Conservation (phyloP, 1,140 invertebrate species). For the Diachasmimorpha longicaudata region DNA sequence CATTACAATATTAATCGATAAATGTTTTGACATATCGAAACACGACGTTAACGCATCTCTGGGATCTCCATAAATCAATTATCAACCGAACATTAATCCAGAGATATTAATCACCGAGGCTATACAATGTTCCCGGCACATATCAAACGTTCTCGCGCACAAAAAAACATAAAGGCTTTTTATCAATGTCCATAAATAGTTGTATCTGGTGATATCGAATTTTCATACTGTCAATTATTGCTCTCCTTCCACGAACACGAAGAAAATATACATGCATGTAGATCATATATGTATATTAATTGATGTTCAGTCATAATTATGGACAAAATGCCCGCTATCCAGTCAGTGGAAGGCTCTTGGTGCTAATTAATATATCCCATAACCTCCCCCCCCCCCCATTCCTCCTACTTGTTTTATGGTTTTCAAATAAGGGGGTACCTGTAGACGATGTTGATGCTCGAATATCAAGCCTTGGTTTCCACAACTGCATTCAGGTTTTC, state of each 20-base stretch:
- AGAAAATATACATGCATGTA: background rate
- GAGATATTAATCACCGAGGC: background rate
- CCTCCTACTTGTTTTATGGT: background rate
- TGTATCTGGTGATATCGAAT: background rate
- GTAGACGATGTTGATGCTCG: background rate
- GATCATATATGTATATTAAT: background rate
- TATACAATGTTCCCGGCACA: background rate
- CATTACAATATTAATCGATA: conserved; percentile 16
- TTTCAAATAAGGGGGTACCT: too few relatives aligned
- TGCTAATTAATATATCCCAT: conserved; percentile 8
- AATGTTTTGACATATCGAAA: conserved; percentile 21
- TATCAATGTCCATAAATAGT: background rate
- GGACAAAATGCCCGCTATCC: background rate
- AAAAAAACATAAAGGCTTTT: background rate
- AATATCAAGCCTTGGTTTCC: conserved; percentile 65
- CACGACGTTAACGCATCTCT: background rate
- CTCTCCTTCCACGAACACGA: background rate
- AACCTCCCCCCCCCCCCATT: background rate
- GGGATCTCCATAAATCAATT: background rate
- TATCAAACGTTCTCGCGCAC: background rate
- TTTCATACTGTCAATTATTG: background rate
- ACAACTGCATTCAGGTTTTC: conserved; percentile 66
- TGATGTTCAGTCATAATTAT: background rate
- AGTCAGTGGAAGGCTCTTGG: background rate
- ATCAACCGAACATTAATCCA: background rate